phyloP scores from a whole-genome alignment of 2,888 invertebrate genomes.

The Oasisia sp. region DNA sequence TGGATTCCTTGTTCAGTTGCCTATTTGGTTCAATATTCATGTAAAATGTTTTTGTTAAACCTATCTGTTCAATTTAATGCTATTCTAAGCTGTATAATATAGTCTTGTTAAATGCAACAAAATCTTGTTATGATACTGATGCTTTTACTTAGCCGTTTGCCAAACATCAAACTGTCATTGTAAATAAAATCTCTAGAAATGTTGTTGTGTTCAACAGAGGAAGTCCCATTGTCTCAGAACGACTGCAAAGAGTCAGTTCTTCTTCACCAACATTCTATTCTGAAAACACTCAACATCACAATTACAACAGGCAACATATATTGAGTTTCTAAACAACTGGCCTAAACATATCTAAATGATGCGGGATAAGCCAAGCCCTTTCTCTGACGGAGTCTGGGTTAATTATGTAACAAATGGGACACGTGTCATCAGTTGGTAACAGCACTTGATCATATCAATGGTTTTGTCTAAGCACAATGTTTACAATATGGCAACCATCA shows the following conservation, averaged over 20 bases:
- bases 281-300: background rate
- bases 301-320: background rate
- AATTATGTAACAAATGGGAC: background rate
- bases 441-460: background rate
- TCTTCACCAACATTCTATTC: background rate
- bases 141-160: background rate
- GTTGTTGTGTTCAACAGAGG: background rate
- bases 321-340: background rate
- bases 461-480: background rate
- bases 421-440: background rate
- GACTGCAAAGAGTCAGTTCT: background rate
- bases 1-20: no score
- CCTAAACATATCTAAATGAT: background rate
- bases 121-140: background rate
- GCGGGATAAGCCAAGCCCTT: background rate
- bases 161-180: no score
- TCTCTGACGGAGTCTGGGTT: background rate
- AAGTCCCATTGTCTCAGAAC: background rate
- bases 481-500: no score
- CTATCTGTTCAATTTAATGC: background rate
- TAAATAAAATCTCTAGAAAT: no score
- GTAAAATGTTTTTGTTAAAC: background rate
- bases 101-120: background rate
- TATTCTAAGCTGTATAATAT: no score
- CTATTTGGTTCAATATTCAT: no score